These are phyloP conservation scores for Drosophila meridionalis DNA, from an alignment of 2,888 invertebrate genomes.

Conservation along the genomic window DNA sequence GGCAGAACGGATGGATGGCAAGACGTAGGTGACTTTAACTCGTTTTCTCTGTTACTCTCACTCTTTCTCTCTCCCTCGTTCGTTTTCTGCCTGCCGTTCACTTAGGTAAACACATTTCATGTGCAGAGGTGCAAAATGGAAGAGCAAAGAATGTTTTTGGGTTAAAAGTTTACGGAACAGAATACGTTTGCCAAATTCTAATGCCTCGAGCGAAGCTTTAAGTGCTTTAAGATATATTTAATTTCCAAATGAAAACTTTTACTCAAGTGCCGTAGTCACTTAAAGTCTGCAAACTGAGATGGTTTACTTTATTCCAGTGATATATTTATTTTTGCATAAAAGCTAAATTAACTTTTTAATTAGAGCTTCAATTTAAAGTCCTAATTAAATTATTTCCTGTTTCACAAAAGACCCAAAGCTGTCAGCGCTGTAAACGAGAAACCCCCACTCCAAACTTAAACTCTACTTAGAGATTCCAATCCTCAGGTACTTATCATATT, in stretches of 20 bases:
- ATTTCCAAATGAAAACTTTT: not conserved
- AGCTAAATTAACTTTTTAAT: not conserved
- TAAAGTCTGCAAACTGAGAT: too few relatives aligned
- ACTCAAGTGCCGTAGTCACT: not conserved
- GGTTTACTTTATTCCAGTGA: not conserved
- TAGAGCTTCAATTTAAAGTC: not conserved
- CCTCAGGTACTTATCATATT: constrained; percentile 26
- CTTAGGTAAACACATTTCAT: constrained; percentile 67
- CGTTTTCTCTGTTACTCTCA: not conserved
- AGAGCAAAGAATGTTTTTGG: constrained; percentile 43
- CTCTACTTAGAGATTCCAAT: constrained; percentile 11
- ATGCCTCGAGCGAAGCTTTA: constrained; percentile 22
- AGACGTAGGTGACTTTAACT: constrained; percentile 51
- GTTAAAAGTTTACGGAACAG: constrained; percentile 31
- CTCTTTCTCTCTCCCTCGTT: constrained; percentile 1
- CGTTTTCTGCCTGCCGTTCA: not conserved
- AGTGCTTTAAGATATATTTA: constrained; percentile 11
- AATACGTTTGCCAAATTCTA: constrained; percentile 25
- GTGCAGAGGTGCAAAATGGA: constrained; percentile 61
- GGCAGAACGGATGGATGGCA: constrained; percentile 14
- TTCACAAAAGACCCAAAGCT: not conserved
- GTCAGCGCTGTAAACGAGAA: not conserved
- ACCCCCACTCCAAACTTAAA: not conserved
- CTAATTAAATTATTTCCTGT: not conserved
- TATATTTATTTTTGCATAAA: not conserved